Percentiles rank a stretch among this genome's conserved stretches.
phyloP scores from a whole-genome alignment of 1,140 invertebrate species.

The Orius insidiosus region DNA sequence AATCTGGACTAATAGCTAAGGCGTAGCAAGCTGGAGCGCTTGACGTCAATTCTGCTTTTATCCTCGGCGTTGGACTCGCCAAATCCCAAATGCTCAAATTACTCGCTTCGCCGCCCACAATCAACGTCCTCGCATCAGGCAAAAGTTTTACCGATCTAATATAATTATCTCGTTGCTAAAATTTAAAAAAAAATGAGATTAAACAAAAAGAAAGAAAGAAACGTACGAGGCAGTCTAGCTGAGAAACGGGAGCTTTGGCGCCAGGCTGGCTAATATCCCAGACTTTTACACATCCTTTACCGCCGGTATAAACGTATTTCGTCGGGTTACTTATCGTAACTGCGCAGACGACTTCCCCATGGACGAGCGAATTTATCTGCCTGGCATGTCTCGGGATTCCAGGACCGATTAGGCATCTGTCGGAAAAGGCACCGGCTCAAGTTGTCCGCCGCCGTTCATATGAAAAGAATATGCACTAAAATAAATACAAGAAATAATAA shows the following conservation, averaged over 20 bases:
- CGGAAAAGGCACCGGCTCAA: slow-evolving; percentile 90
- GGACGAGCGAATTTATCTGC: slow-evolving; percentile 76
- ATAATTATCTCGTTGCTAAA: slow-evolving; percentile 84
- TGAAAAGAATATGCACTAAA: slow-evolving; percentile 83
- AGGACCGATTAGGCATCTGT: slow-evolving; percentile 77
- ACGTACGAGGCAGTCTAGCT: slow-evolving; percentile 79
- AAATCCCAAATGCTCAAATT: slow-evolving; percentile 94
- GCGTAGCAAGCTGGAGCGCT: slow-evolving; percentile 94
- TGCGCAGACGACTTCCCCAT: slow-evolving; percentile 88
- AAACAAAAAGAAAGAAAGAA: slow-evolving; percentile 15
- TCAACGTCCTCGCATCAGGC: slow-evolving; percentile 87
- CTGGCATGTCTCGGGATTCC: slow-evolving; percentile 86
- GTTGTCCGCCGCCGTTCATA: slow-evolving; percentile 71
- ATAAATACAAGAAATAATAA: slow-evolving; percentile 6
- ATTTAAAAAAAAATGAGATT: slow-evolving; percentile 17
- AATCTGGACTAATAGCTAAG: slow-evolving; percentile 88
- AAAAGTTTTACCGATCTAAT: slow-evolving; percentile 91
- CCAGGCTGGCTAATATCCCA: slow-evolving; percentile 75
- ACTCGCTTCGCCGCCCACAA: slow-evolving; percentile 92
- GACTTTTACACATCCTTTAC: slow-evolving; percentile 97
- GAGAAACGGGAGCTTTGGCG: slow-evolving; percentile 66
- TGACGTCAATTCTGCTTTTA: slow-evolving; percentile 82
- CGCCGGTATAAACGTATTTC: slow-evolving; percentile 94
- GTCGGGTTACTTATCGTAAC: slow-evolving; percentile 73
- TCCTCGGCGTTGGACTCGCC: slow-evolving; percentile 69